Evolutionary conservation across 2,797 vertebrate species (phyloP).

Genomic region (Crypturellus tataupa): DNA sequence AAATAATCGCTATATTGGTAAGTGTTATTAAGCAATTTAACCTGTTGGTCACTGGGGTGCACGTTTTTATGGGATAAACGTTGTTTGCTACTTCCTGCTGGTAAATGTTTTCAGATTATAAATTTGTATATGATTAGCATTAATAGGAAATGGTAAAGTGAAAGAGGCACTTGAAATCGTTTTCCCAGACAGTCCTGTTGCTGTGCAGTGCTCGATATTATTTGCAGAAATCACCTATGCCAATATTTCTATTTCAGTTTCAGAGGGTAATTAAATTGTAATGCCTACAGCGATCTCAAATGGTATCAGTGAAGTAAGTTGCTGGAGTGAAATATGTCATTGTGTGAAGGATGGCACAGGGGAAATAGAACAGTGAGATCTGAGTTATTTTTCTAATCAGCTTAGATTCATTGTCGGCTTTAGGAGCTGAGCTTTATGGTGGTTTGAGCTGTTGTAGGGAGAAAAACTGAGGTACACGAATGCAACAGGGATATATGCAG

Average conservation of each 20-base stretch:
- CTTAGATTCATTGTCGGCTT: background rate
- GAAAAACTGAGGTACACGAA: background rate
- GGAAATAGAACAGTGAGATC: background rate
- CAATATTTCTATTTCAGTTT: slow-evolving; percentile 19
- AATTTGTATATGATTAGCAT: background rate
- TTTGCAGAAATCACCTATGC: slow-evolving; percentile 4
- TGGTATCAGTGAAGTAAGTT: background rate
- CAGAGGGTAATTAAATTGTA: slow-evolving; percentile 18
- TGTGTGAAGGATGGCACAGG: background rate
- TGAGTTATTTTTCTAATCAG: background rate
- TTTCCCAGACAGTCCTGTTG: background rate
- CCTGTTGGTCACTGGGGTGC: background rate
- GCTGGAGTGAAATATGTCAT: background rate
- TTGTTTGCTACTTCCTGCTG: background rate
- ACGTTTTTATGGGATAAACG: background rate
- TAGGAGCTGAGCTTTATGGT: background rate
- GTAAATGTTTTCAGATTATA: background rate
- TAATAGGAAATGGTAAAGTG: background rate
- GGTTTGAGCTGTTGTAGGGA: background rate
- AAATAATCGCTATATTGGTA: accelerated
- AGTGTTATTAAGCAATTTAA: background rate
- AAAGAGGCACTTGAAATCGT: background rate
- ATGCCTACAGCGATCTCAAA: background rate
- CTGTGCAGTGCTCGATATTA: background rate
- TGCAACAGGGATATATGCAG: too few species aligned